Base-by-base conservation (phyloP, 2,797 vertebrate genomes). In the Gobio occitaniae region DNA sequence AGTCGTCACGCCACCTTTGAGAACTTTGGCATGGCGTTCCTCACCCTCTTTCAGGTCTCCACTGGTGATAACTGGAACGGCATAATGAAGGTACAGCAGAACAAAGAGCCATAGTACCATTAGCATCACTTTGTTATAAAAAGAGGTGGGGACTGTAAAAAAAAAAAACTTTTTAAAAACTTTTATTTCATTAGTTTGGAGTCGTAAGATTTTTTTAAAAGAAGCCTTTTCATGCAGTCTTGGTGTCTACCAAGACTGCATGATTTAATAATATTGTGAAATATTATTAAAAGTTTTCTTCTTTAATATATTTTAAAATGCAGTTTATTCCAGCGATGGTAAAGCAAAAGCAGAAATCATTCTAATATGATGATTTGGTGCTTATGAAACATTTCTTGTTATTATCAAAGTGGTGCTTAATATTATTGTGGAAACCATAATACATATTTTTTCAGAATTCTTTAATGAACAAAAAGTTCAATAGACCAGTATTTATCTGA, bases 11-110 rank as follows among this genome's bases (percentile, higher is more conserved):
- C 98, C 90, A 99, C 98, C 86, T 99, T 99, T 61, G 97, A 98
- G 89, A 99, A 99, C 93, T 99, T 99, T 2, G 98, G 98, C 92
- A 99, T 99, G 98, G 98, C 98, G 76, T 99, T 99, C 93, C 96
- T 99, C 91, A 99, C 98, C 0, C 97, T 99, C 84, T 99, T 99
- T 94, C 97, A 98, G 93, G 98, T 99, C 91, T 99, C 98, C 89
- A 99, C 98, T 0, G 98, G 98, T 0, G 98, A 99, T 94, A 99
- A 99, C 93, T 99, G 98, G 98, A 99, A 99, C 1, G 98, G 98
- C 88, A 99, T 99, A 86, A 99, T 99, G 97, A 99, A 99, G 97
- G 98, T 99, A 96, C 92, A 52, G 12, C 29, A 47, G 29, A 72
- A 38, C 25, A 52, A 56, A 79, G 44, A 70, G 3, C 8, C 15